Base-by-base conservation (phyloP, 2,113 vertebrate species). In the Perca flavescens region DNA sequence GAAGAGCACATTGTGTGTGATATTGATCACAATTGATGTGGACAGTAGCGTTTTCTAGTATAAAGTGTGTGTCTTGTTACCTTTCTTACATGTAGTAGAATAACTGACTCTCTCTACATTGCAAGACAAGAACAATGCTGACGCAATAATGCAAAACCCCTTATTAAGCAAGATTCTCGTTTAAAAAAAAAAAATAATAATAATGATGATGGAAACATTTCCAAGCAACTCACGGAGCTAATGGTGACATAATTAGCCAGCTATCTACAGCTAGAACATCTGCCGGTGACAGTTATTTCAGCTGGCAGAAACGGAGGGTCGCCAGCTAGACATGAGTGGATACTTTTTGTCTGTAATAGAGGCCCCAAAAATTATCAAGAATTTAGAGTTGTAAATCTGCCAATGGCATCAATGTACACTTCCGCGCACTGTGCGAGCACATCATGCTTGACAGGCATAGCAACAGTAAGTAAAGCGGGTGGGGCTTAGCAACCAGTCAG, bases 11-110 rank as follows among this genome's bases (percentile, higher is more conserved):
- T 0, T 1, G 17, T 54, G 12, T 4, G 25, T 31, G 14, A 76
- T 53, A 50, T 56, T 19, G 53, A 84, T 69, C 40, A 49, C 16
- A 65, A 64, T 5, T 21, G 8, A 77, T 60, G 74, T 25, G 40
- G 54, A 72, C 21, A 31, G 46, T 3, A 64, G 19, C 17, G 25
- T 73, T 71, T 64, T 5, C 16, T 11, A 13, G 56, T 57, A n/a
- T 12, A 22, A 28, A 14, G 57, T 28, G 6, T 49, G 10, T 11
- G 31, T 53, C 3, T 40, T 61, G 57, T 62, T 43, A 11, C 10
- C 3, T 43, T 43, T 43, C 40, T 43, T 43, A 43, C 40, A 11
- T 43, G 40, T 10, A 7, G 52, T 34, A 7, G 2, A 36, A 36
- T 6, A 36, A 57, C n/a, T 40, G 46, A 71, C 22, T 31, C 34